Evolutionary conservation across 2,797 vertebrate genomes (phyloP).

Genomic region (Chaetophractus vellerosus): DNA sequence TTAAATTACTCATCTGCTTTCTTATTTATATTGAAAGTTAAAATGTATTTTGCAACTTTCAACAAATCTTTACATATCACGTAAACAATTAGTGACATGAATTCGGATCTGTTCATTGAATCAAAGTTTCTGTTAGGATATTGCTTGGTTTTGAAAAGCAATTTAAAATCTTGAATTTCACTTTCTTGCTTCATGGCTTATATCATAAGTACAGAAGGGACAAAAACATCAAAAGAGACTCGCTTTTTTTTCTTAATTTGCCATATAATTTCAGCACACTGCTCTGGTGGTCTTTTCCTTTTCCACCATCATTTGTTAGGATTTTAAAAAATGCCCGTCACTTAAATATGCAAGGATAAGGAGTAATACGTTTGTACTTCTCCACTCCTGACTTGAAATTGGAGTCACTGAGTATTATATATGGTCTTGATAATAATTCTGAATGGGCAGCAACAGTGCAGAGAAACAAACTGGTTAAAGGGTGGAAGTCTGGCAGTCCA

Average conservation of each 20-base stretch:
- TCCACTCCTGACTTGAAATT: not conserved
- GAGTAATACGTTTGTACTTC: not conserved
- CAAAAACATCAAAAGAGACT: not conserved
- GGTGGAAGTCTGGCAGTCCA: not conserved
- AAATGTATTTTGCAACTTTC: constrained; percentile 32
- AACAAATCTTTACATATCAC: not conserved
- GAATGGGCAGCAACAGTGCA: not conserved
- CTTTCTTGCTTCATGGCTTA: not conserved
- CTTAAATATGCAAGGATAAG: not conserved
- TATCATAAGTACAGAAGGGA: not conserved
- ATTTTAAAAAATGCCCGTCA: not conserved
- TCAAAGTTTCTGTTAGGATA: not conserved
- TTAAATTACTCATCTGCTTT: constrained; percentile 5
- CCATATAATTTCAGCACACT: not conserved
- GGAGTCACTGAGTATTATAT: not conserved
- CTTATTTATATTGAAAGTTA: not conserved
- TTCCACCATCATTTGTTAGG: not conserved
- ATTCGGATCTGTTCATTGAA: not conserved
- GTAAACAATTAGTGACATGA: not conserved
- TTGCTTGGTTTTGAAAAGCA: constrained; percentile 1
- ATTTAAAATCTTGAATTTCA: constrained; percentile 24
- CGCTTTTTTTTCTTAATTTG: not conserved
- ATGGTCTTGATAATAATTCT: constrained; percentile 9
- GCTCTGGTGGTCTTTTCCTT: not conserved
- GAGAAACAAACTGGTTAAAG: not conserved